Base-by-base conservation (phyloP, 2,888 invertebrate genomes). In the Vandiemenella viatica region DNA sequence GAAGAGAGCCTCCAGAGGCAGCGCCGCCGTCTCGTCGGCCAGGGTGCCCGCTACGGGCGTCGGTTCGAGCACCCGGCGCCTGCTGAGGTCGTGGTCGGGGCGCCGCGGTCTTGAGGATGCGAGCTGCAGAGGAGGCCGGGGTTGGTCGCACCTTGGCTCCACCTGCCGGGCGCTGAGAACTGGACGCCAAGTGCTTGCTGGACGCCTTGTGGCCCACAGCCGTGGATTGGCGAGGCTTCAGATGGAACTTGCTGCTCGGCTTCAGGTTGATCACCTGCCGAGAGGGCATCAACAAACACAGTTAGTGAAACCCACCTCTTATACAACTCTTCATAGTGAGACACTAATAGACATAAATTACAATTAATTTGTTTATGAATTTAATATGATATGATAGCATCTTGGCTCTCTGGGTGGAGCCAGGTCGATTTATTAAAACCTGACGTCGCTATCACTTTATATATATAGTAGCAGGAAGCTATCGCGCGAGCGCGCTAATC, bases 41-140 rank as follows among this genome's bases (percentile, higher is more conserved):
- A 74, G 67, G 10, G 74, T 71, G 26, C 70, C 66, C 1, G 69
- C 66, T 1, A 69, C 67, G 22, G 72, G 79, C 2, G 80, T 80
- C 2, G 81, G 78, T 60, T 82, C 83, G 55, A 82, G 67, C 61
- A 73, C 76, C n/a, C 1, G 64, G 63, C 4, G 52, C 10, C n/a
- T 32, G 32, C 32, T 32, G 32, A 10, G 32, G 3, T 32, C 32
- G 32, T 10, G 32, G 32, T 37, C 71, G 69, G 1, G 83, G 82
- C 16, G 80, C 81, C n/a, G 79, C 77, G 0, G 86, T 86, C 68
- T 86, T 85, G 42, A 84, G 63, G 50, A 85, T 82, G 59, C 82
- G 72, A 2, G 55, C 20, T 6, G 53, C 44, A 17, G 48, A 26
- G 3, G 52, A 79, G 38, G 76, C 73, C 53, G 83, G 79, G 67